A percentile compares a stretch with the other conserved stretches of the same genome.
Conservation (phyloP, 2,888 invertebrate species). For the Pachycephus smyrnensis region DNA sequence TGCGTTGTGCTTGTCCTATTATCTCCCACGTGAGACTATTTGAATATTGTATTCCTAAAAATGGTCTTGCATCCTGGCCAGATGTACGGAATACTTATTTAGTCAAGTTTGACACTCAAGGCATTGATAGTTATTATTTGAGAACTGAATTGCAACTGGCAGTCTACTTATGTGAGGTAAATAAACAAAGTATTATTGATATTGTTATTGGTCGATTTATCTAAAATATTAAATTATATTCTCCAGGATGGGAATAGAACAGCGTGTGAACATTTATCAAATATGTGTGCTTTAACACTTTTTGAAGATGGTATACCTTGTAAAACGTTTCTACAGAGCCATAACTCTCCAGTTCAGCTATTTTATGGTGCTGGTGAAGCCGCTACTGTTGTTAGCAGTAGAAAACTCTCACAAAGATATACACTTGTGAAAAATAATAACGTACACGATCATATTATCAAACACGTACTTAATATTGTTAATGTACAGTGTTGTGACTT, state of each 20-base stretch:
- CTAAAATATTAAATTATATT: slow-evolving; percentile 21
- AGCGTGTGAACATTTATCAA: slow-evolving; percentile 77
- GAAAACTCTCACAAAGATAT: slow-evolving; percentile 66
- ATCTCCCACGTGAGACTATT: slow-evolving; percentile 54
- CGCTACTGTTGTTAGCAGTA: slow-evolving; percentile 61
- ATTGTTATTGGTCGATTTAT: slow-evolving; percentile 3
- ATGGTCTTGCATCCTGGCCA: slow-evolving; percentile 53
- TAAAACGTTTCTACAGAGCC: slow-evolving; percentile 39
- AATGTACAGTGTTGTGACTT: not conserved
- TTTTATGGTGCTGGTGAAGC: slow-evolving; percentile 69
- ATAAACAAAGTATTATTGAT: slow-evolving; percentile 21
- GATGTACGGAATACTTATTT: slow-evolving; percentile 58
- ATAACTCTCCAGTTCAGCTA: slow-evolving; percentile 58
- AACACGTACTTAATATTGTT: not conserved
- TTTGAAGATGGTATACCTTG: slow-evolving; percentile 65
- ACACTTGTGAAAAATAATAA: slow-evolving; percentile 62
- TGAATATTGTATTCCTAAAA: slow-evolving; percentile 59
- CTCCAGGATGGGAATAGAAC: slow-evolving; percentile 67
- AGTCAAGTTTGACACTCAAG: slow-evolving; percentile 56
- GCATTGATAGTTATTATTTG: slow-evolving; percentile 64
- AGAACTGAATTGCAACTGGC: slow-evolving; percentile 62
- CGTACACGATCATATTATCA: slow-evolving; percentile 47
- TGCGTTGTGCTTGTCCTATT: slow-evolving; percentile 61
- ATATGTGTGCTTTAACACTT: slow-evolving; percentile 75
- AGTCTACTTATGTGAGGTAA: slow-evolving; percentile 67